Conservation (phyloP, 2,888 invertebrate genomes). For the Metacarcinus magister region DNA sequence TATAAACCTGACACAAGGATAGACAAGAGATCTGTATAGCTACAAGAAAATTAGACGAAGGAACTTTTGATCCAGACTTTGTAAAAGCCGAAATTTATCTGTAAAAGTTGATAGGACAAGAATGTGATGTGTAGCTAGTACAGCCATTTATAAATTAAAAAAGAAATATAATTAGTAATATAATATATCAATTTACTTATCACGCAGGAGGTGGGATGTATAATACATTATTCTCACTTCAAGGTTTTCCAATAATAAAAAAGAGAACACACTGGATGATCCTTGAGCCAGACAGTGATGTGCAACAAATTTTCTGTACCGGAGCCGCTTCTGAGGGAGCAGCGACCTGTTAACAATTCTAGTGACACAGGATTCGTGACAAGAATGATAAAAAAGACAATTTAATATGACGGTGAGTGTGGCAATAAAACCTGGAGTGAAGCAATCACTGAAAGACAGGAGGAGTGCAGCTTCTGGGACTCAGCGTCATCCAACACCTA, state of each 20-base stretch:
- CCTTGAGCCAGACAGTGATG: background rate
- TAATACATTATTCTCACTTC: background rate
- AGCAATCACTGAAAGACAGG: background rate
- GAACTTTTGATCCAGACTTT: background rate
- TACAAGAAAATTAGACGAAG: background rate
- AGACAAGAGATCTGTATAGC: background rate
- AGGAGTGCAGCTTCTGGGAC: background rate
- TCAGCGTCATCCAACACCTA: background rate
- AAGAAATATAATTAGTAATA: too few relatives aligned
- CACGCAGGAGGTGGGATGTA: background rate
- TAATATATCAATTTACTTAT: background rate
- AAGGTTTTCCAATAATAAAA: background rate
- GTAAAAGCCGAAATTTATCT: background rate
- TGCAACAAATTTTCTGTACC: background rate
- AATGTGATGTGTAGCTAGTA: background rate
- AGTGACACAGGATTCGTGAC: background rate
- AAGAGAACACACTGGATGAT: background rate
- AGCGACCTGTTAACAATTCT: background rate
- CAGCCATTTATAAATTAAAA: background rate
- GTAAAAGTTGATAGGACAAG: background rate
- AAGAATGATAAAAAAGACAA: background rate
- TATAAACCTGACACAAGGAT: background rate
- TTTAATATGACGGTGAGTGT: background rate
- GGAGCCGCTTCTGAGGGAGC: background rate
- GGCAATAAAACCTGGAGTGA: background rate